These are phyloP conservation scores for Congeria kusceri DNA, from an alignment of 2,888 invertebrate genomes.

Conservation along the genomic window DNA sequence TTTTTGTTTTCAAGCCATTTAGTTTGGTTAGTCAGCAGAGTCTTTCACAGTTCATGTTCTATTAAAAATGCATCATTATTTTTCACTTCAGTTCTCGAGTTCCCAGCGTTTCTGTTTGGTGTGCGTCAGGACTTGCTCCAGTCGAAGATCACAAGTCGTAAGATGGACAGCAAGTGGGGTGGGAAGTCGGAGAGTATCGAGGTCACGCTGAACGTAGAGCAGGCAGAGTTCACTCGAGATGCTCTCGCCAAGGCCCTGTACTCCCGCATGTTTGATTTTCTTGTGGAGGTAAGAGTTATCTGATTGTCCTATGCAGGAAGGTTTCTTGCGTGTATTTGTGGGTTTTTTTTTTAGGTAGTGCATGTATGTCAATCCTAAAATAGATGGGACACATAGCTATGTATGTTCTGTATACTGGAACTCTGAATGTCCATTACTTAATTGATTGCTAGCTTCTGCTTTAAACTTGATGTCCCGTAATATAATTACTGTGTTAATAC, in stretches of 20 bases:
- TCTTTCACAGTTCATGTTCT: background rate
- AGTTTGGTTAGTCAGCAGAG: too few relatives aligned
- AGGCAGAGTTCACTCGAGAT: constrained; percentile 89
- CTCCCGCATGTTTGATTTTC: constrained; percentile 88
- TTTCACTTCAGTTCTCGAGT: constrained; percentile 87
- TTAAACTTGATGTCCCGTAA: too few relatives aligned
- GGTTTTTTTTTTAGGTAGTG: too few relatives aligned
- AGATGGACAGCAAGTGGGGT: constrained; percentile 90
- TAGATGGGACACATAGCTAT: too few relatives aligned
- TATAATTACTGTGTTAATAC: too few relatives aligned
- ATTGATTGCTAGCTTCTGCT: too few relatives aligned
- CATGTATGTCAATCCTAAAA: too few relatives aligned
- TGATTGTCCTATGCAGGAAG: background rate
- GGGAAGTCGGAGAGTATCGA: constrained; percentile 89
- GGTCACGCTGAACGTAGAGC: constrained; percentile 89
- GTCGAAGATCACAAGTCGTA: constrained; percentile 88
- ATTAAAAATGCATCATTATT: constrained; percentile 9
- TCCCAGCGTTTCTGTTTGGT: constrained; percentile 88
- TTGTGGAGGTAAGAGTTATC: constrained; percentile 86
- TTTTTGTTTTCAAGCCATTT: too few relatives aligned
- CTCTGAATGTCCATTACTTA: too few relatives aligned
- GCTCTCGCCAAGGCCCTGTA: constrained; percentile 90
- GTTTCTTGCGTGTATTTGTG: too few relatives aligned
- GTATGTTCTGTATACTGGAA: too few relatives aligned
- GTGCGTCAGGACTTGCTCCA: constrained; percentile 87